phyloP scores from a whole-genome alignment of 2,888 invertebrate species.

The Polietes domitor region DNA sequence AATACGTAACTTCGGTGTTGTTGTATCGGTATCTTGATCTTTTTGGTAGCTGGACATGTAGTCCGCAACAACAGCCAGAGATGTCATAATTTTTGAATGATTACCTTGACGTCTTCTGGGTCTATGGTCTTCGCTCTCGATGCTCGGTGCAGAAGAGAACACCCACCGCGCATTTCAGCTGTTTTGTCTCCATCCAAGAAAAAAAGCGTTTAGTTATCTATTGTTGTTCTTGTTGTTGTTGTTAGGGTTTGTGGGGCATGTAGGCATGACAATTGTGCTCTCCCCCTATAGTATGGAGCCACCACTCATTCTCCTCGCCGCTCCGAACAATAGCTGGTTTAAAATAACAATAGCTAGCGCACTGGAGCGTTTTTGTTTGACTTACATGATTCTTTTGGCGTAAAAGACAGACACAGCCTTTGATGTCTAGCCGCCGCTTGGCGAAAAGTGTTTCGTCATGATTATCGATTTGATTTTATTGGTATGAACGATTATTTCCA shows the following conservation, averaged over 20 bases:
- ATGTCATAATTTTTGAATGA: constrained; percentile 67
- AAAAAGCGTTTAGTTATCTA: not conserved
- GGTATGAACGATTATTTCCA: constrained; percentile 39
- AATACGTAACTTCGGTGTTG: not conserved
- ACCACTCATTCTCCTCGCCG: not conserved
- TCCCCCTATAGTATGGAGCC: not conserved
- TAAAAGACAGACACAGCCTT: constrained; percentile 24
- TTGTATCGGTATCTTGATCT: not conserved
- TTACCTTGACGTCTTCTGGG: constrained; percentile 36
- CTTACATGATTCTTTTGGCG: constrained; percentile 18
- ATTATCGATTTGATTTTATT: constrained; percentile 56
- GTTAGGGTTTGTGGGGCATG: constrained; percentile 5
- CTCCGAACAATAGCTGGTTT: constrained; percentile 40
- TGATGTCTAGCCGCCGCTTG: constrained; percentile 47
- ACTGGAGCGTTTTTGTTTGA: constrained; percentile 30
- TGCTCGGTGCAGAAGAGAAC: not conserved
- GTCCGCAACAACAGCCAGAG: constrained; percentile 23
- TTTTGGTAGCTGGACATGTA: constrained; percentile 4
- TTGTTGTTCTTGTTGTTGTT: not conserved
- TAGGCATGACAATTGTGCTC: constrained; percentile 48
- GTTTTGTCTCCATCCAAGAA: not conserved
- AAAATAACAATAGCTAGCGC: constrained; percentile 44
- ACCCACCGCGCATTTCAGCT: constrained; percentile 47
- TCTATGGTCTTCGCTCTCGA: not conserved
- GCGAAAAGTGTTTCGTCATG: constrained; percentile 58